A percentile compares a stretch with the other conserved stretches of the same genome.
phyloP scores from a whole-genome alignment of 53 echinoderm and acorn worm species.

The Temnopleurus reevesii region DNA sequence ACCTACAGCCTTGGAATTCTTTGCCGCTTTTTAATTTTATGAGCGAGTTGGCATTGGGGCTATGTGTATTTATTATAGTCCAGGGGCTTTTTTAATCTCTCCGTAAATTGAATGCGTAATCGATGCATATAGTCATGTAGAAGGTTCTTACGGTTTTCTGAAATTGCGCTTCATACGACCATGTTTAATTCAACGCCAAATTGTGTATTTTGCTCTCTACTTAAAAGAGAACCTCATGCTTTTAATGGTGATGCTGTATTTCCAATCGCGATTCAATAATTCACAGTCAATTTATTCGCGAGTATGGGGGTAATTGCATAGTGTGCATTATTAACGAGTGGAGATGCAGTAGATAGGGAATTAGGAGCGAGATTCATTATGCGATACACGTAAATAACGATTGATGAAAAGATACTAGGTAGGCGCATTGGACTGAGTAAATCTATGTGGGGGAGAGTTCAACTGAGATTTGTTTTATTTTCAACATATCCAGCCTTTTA shows the following conservation, averaged over 20 bases:
- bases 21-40: background rate
- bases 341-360: background rate
- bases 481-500: background rate
- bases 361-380: background rate
- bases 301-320: conserved; percentile 24
- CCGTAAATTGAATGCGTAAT: no score
- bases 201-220: background rate
- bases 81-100: background rate
- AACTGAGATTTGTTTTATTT: background rate
- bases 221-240: background rate
- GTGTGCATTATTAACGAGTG: conserved; percentile 29
- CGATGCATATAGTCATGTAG: background rate
- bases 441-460: background rate
- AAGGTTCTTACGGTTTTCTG: background rate
- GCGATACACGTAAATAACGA: no score
- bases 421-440: background rate
- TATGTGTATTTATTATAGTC: background rate
- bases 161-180: background rate
- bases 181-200: background rate
- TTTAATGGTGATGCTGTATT: background rate
- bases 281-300: conserved; percentile 39
- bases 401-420: background rate
- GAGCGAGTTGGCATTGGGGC: background rate
- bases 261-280: conserved; percentile 15
- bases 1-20: background rate